Percentiles rank a stretch among this genome's conserved stretches.
These are phyloP conservation scores for Habropoda laboriosa DNA, from an alignment of 1,140 invertebrate species.

Conservation along the genomic window DNA sequence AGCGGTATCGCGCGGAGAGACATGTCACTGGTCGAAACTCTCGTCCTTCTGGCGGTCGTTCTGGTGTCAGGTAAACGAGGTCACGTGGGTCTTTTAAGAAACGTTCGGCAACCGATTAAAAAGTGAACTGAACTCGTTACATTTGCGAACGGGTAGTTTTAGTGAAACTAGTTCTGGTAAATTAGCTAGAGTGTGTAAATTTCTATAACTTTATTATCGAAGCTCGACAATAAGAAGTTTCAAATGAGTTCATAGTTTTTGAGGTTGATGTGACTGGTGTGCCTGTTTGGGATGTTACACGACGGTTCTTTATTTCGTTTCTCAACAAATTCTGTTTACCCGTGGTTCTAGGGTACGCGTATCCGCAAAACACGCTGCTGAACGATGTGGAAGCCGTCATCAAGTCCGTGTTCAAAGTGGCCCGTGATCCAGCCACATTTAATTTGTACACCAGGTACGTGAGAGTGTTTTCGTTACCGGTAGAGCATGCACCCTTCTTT, in stretches of 20 bases:
- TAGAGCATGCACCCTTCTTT: neutral
- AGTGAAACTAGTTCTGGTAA: neutral
- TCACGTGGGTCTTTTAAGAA: neutral
- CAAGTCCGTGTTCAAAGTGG: conserved; percentile 60
- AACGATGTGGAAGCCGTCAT: conserved; percentile 68
- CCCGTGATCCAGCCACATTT: conserved; percentile 71
- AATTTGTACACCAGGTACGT: conserved; percentile 73
- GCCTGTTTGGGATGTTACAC: neutral
- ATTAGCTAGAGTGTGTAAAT: neutral
- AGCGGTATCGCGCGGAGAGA: conserved; percentile 50
- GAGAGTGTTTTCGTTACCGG: too few relatives aligned
- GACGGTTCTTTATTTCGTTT: neutral
- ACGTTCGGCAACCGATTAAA: neutral
- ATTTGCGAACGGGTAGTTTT: neutral
- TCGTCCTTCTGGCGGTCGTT: conserved; percentile 49
- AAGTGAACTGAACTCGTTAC: neutral
- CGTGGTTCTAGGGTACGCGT: conserved; percentile 45
- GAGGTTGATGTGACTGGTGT: neutral
- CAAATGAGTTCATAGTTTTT: neutral
- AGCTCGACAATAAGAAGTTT: neutral
- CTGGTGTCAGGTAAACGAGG: conserved; percentile 55
- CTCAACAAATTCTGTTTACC: conserved; percentile 2
- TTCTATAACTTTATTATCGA: neutral
- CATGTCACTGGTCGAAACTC: conserved; percentile 54
- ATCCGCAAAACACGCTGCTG: conserved; percentile 64